phyloP scores from a whole-genome alignment of 2,888 invertebrate species.

The Drosophila infuscata region DNA sequence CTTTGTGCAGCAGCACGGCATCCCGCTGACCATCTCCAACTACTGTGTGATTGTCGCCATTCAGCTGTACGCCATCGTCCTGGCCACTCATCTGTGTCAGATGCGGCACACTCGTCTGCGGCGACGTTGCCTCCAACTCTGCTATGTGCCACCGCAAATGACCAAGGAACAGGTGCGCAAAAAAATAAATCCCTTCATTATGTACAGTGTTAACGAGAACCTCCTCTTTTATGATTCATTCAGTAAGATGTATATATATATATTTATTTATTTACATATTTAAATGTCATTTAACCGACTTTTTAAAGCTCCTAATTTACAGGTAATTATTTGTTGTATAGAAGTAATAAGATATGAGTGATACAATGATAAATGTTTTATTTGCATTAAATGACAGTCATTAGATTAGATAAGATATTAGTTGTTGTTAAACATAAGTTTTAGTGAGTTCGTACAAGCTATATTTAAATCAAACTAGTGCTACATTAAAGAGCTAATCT shows the following conservation, averaged over 20 bases:
- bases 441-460: background rate
- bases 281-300: background rate
- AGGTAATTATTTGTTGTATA: background rate
- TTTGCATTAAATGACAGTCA: background rate
- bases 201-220: background rate
- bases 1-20: constrained; percentile 64
- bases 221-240: background rate
- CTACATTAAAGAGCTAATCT: background rate
- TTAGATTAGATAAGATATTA: background rate
- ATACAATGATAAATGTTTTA: background rate
- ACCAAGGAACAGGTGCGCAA: constrained; percentile 42
- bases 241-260: background rate
- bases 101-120: constrained; percentile 56
- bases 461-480: background rate
- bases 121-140: constrained; percentile 53
- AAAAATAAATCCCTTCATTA: background rate
- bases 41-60: constrained; percentile 64
- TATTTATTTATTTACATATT: background rate
- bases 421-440: background rate
- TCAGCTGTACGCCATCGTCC: constrained; percentile 69
- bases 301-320: background rate
- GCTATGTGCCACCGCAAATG: constrained; percentile 50
- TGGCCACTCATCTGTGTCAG: constrained; percentile 66
- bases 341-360: background rate
- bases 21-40: constrained; percentile 75